A percentile compares a stretch with the other conserved stretches of the same genome.
Evolutionary conservation across 1,140 invertebrate genomes (phyloP).

Genomic region (Euwallacea similis): DNA sequence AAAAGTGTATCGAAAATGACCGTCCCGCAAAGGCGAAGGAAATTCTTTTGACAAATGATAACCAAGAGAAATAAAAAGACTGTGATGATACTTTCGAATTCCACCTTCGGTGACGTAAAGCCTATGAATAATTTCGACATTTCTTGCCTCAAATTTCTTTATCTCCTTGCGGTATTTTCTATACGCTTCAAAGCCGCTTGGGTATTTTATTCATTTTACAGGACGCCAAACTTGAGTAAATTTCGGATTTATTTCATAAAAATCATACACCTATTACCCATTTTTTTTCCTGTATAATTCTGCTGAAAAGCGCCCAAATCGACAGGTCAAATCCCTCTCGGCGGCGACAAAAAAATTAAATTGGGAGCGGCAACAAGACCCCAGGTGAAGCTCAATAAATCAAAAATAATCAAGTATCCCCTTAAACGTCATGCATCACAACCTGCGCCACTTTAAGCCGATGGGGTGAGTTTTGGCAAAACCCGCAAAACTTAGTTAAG

Average conservation of each 20-base stretch:
- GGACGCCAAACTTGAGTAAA: conserved; percentile 39
- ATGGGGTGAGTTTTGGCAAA: conserved; percentile 21
- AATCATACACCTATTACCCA: background rate
- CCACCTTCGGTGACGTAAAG: conserved; percentile 47
- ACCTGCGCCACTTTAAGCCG: conserved; percentile 17
- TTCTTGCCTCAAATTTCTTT: conserved; percentile 50
- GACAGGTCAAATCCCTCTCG: background rate
- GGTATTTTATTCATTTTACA: conserved; percentile 49
- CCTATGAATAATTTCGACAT: conserved; percentile 52
- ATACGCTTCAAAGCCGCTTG: conserved; percentile 43
- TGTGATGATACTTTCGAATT: conserved; percentile 46
- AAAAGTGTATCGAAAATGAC: conserved; percentile 32
- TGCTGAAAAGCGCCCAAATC: background rate
- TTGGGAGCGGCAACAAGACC: conserved; percentile 24
- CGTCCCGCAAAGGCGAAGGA: conserved; percentile 18
- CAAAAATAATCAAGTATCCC: conserved; percentile 27
- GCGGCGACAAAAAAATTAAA: conserved; percentile 20
- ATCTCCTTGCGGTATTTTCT: conserved; percentile 45
- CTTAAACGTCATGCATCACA: conserved; percentile 27
- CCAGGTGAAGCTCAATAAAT: conserved; percentile 19
- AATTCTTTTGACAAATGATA: conserved; percentile 48
- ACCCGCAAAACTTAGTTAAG: background rate
- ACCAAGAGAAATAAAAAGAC: conserved; percentile 46
- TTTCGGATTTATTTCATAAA: conserved; percentile 35
- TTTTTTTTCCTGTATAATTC: too few relatives aligned